Conservation (phyloP, 1,140 invertebrate genomes). For the Tetramorium simillimum region DNA sequence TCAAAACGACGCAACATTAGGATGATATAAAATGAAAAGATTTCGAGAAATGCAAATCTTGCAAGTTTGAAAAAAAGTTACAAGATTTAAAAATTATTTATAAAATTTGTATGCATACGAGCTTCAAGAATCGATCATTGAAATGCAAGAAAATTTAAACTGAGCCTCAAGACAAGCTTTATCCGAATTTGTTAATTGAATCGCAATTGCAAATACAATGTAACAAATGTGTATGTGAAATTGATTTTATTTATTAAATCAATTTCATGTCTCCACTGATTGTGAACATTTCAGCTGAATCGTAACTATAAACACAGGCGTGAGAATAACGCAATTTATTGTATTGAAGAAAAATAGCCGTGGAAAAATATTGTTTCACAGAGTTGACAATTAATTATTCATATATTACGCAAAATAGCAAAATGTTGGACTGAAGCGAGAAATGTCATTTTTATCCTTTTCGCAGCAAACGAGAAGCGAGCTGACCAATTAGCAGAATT, state of each 20-base stretch:
- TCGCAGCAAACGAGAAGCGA: neutral
- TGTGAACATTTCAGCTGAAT: neutral
- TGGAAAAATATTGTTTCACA: neutral
- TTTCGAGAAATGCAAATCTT: no score
- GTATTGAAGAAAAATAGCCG: neutral
- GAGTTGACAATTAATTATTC: slow-evolving; percentile 29
- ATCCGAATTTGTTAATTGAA: neutral
- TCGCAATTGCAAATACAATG: neutral
- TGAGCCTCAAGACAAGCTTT: neutral
- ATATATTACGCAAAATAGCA: neutral
- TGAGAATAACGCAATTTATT: neutral
- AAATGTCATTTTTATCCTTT: neutral
- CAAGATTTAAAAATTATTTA: neutral
- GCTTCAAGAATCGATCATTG: neutral
- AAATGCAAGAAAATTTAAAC: neutral
- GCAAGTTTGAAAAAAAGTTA: neutral
- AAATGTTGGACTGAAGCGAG: neutral
- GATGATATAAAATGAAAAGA: no score
- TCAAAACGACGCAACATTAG: no score
- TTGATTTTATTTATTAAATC: neutral
- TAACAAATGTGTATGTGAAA: neutral
- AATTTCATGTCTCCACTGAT: neutral
- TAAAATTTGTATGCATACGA: neutral
- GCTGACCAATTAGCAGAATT: slow-evolving; percentile 5
- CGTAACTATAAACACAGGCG: neutral